A percentile compares a stretch with the other conserved stretches of the same genome.
Evolutionary conservation across 2,797 vertebrate species (phyloP).

Genomic region (Mallotus villosus): DNA sequence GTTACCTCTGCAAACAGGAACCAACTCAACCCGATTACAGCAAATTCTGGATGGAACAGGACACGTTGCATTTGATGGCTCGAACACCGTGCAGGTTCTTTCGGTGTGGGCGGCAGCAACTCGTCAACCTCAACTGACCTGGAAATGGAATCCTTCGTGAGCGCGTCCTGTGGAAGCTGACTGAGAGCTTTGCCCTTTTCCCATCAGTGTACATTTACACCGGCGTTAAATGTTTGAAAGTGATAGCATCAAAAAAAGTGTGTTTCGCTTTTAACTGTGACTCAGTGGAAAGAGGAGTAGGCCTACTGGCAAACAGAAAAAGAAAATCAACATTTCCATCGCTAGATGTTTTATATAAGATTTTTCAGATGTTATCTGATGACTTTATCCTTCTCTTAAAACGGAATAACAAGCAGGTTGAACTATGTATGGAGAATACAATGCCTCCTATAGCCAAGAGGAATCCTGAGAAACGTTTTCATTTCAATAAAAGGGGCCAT

Average conservation of each 20-base stretch:
- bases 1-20: background rate
- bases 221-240: background rate
- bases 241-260: background rate
- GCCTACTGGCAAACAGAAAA: background rate
- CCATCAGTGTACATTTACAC: background rate
- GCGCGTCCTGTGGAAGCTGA: constrained; percentile 12
- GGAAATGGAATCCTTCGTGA: background rate
- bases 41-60: background rate
- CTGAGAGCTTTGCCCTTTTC: constrained; percentile 7
- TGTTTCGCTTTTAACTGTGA: background rate
- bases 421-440: background rate
- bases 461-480: background rate
- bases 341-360: background rate
- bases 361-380: too few relatives aligned
- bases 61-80: background rate
- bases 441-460: background rate
- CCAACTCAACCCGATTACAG: background rate
- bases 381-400: too few relatives aligned
- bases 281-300: background rate
- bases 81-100: background rate
- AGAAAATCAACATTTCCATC: background rate
- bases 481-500: background rate
- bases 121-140: constrained; percentile 2
- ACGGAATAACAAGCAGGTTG: too few relatives aligned
- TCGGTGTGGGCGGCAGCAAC: background rate